A percentile compares a stretch with the other conserved stretches of the same genome.
These are phyloP conservation scores for Mus spretus DNA, from an alignment of 2,797 vertebrate species.

Conservation along the genomic window DNA sequence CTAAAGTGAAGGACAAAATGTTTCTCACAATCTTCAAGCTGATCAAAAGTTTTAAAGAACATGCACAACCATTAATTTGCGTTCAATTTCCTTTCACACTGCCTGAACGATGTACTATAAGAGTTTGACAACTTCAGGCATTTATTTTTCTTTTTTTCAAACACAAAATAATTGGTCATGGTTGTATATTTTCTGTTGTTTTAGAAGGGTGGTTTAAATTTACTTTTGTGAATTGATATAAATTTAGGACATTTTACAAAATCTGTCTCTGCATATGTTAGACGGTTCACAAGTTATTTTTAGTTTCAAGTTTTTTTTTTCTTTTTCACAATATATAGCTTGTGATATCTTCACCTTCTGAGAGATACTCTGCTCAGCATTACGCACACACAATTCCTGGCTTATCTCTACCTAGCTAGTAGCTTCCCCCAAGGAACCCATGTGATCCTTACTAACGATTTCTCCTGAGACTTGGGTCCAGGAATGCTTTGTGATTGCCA, in stretches of 20 bases:
- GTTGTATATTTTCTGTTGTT: slow-evolving; percentile 21
- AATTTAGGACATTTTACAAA: slow-evolving; percentile 33
- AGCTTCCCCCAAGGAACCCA: not conserved
- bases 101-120: not conserved
- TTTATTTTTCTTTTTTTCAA: not conserved
- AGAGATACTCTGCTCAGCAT: not conserved
- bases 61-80: not conserved
- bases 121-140: slow-evolving; percentile 7
- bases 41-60: not conserved
- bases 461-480: not conserved
- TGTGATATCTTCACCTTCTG: not conserved
- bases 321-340: not conserved
- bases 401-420: not conserved
- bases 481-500: not conserved
- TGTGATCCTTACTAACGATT: not conserved
- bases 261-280: slow-evolving; percentile 26
- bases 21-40: not conserved
- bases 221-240: not conserved
- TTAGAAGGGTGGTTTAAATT: slow-evolving; percentile 54
- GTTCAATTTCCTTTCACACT: not conserved
- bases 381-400: not conserved
- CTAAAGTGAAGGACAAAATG: not conserved
- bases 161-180: slow-evolving; percentile 16
- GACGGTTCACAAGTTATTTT: slow-evolving; percentile 17
- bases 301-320: slow-evolving; percentile 22